Evolutionary conservation across 1,140 invertebrate genomes (phyloP).

Genomic region (Triops cancriformis): DNA sequence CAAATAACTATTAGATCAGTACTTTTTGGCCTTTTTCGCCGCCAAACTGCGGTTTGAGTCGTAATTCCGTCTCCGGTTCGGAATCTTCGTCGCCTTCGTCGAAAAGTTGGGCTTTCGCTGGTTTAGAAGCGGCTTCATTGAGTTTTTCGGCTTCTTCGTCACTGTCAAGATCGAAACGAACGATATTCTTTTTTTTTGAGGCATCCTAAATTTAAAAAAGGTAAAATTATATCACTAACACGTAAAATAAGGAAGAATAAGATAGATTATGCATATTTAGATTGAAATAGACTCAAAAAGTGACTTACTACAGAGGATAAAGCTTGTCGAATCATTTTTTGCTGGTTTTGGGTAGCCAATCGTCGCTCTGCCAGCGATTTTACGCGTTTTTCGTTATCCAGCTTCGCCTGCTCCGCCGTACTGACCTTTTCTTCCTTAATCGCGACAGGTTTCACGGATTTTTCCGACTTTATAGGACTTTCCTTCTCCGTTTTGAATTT

Average conservation of each 20-base stretch:
- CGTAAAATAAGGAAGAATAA: not conserved
- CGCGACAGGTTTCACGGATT: no score
- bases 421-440: not conserved
- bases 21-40: slow-evolving; percentile 19
- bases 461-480: no score
- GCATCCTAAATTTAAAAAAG: not conserved
- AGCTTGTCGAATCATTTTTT: slow-evolving; percentile 12
- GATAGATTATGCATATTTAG: no score
- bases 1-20: not conserved
- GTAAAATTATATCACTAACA: not conserved
- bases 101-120: slow-evolving; percentile 11
- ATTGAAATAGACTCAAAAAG: no score
- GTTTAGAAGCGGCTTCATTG: not conserved
- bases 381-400: not conserved
- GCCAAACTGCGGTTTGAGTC: slow-evolving; percentile 15
- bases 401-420: not conserved
- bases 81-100: slow-evolving; percentile 14
- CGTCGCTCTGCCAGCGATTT: not conserved
- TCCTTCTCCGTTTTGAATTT: no score
- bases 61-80: not conserved
- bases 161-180: not conserved
- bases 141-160: not conserved
- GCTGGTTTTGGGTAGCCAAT: not conserved
- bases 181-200: not conserved
- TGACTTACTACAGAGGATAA: slow-evolving; percentile 12